A percentile compares a stretch with the other conserved stretches of the same genome.
phyloP scores from a whole-genome alignment of 2,113 vertebrate species.

The Zosterops japonicus region DNA sequence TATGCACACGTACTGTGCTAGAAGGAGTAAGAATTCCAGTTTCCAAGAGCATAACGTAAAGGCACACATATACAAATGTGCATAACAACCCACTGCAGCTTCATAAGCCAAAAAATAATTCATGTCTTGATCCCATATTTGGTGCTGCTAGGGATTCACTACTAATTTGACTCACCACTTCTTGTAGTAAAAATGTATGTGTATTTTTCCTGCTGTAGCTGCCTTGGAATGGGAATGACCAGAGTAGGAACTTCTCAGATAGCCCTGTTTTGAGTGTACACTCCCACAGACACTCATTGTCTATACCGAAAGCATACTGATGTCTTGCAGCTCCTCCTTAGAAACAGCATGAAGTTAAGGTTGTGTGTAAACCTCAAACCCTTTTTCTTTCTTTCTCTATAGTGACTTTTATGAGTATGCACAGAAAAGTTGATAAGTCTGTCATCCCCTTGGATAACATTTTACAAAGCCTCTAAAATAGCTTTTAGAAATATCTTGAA shows the following conservation, averaged over 20 bases:
- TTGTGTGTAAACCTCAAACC: not conserved
- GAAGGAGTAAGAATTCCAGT: not conserved
- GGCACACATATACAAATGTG: rapidly evolving
- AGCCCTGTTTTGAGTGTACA: not conserved
- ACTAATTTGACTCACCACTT: not conserved
- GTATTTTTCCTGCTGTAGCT: not conserved
- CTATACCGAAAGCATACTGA: not conserved
- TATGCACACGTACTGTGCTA: not conserved
- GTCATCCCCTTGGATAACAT: not conserved
- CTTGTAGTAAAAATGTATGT: not conserved
- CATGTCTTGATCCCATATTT: not conserved
- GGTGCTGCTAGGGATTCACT: not conserved
- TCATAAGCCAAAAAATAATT: not conserved
- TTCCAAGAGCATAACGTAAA: rapidly evolving
- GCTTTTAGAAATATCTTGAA: not conserved
- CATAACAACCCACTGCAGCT: not conserved
- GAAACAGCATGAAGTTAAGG: not conserved
- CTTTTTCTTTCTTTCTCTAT: not conserved
- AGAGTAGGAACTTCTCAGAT: not conserved
- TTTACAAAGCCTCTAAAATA: not conserved
- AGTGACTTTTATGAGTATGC: not conserved
- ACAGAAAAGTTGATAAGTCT: not conserved
- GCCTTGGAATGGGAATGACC: not conserved
- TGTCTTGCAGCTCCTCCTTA: not conserved
- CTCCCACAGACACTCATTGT: not conserved